A percentile compares a stretch with the other conserved stretches of the same genome.
phyloP scores from a whole-genome alignment of 1,140 invertebrate species.

The Campoletis sonorensis region DNA sequence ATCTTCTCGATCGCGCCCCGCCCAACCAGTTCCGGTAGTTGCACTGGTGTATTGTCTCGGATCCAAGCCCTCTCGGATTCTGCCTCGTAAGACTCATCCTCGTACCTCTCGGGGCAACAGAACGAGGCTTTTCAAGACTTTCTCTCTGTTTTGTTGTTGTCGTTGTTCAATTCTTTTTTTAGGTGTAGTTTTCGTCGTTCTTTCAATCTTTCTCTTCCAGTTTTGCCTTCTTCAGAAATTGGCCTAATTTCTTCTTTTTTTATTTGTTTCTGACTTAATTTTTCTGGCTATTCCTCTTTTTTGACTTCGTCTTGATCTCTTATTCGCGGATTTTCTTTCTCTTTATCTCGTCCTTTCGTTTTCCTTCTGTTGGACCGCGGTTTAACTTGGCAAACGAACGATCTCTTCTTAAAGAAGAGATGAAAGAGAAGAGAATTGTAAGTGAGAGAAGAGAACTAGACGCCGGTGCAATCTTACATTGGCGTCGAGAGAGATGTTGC shows the following conservation, averaged over 20 bases:
- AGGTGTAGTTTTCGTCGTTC: too few relatives aligned
- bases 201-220: too few relatives aligned
- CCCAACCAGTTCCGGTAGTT: slow-evolving; percentile 21
- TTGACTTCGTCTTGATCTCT: too few relatives aligned
- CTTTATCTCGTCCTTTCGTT: not conserved
- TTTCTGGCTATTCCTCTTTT: not conserved
- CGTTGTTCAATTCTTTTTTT: too few relatives aligned
- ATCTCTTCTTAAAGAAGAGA: not conserved
- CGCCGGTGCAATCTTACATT: slow-evolving; percentile 11
- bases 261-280: too few relatives aligned
- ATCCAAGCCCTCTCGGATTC: not conserved
- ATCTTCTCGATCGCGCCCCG: not conserved
- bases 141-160: too few relatives aligned
- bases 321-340: too few relatives aligned
- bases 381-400: not conserved
- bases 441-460: not conserved
- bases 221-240: not conserved
- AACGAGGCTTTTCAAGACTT: too few relatives aligned
- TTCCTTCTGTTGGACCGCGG: not conserved
- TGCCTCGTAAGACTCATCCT: not conserved
- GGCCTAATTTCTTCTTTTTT: not conserved
- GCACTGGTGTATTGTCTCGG: not conserved
- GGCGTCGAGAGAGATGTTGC: not conserved
- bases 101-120: not conserved
- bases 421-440: not conserved